Evolutionary conservation across 2,888 invertebrate species (phyloP).

Genomic region (Euspilapteryx auroguttella): DNA sequence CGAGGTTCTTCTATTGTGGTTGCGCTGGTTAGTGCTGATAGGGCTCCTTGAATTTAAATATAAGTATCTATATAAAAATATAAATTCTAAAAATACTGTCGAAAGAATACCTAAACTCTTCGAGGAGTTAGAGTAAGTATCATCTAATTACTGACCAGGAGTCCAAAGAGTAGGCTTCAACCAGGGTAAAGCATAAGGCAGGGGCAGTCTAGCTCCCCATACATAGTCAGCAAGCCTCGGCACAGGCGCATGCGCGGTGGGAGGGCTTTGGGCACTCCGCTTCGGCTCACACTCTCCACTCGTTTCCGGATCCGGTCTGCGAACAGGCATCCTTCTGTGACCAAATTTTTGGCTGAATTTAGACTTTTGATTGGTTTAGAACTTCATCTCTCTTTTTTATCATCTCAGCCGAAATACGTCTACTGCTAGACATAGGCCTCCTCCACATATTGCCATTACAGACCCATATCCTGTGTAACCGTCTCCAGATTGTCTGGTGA

Average conservation of each 20-base stretch:
- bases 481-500: no score
- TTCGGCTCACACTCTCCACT: constrained; percentile 86
- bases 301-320: constrained; percentile 64
- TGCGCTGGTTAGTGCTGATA: constrained; percentile 41
- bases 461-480: no score
- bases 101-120: no score
- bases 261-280: constrained; percentile 72
- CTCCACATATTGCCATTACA: no score
- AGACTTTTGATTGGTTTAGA: no score
- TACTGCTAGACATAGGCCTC: no score
- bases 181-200: constrained; percentile 73
- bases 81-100: no score
- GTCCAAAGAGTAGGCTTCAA: constrained; percentile 59
- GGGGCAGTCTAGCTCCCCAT: constrained; percentile 69
- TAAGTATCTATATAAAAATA: neutral
- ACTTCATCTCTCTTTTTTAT: no score
- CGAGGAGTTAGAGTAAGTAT: no score
- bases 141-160: constrained; percentile 37
- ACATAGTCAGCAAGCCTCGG: constrained; percentile 81
- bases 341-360: constrained; percentile 52
- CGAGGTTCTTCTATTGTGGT: constrained; percentile 43
- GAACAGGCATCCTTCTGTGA: constrained; percentile 47
- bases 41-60: constrained; percentile 21
- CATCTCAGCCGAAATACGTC: no score
- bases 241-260: constrained; percentile 75